phyloP scores from a whole-genome alignment of 1,140 invertebrate species.

The Bombus turneri region DNA sequence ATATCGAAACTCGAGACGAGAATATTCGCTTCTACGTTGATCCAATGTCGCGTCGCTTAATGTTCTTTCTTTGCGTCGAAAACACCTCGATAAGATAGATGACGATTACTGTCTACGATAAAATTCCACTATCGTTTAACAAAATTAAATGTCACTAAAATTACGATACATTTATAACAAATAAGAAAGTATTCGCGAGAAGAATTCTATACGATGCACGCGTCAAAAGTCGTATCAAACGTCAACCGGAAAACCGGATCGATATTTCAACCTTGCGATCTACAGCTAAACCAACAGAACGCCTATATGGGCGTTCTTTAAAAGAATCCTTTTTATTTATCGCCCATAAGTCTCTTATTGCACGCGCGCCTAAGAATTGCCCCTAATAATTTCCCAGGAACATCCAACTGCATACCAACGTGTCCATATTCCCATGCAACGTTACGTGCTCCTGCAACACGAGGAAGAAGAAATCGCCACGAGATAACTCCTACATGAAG shows the following conservation, averaged over 20 bases:
- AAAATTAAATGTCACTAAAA: too few relatives aligned
- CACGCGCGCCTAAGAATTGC: conserved; percentile 9
- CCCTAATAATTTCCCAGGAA: conserved; percentile 43
- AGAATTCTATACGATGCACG: too few relatives aligned
- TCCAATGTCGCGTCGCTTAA: too few relatives aligned
- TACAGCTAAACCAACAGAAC: background rate
- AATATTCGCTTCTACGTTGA: too few relatives aligned
- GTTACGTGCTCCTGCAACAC: conserved; percentile 17
- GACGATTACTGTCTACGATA: too few relatives aligned
- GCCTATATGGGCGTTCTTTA: background rate
- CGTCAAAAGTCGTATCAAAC: too few relatives aligned
- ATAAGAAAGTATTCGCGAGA: too few relatives aligned
- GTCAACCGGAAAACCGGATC: background rate
- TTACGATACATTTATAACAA: too few relatives aligned
- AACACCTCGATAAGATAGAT: too few relatives aligned
- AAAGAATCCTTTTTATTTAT: conserved; percentile 19
- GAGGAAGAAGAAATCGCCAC: conserved; percentile 34
- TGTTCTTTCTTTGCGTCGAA: too few relatives aligned
- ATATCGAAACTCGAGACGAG: too few relatives aligned
- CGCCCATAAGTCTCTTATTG: background rate
- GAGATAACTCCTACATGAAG: conserved; percentile 58
- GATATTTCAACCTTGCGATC: background rate
- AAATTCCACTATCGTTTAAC: too few relatives aligned
- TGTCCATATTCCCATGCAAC: background rate
- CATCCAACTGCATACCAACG: background rate